These are phyloP conservation scores for Cynoglossus semilaevis DNA, from an alignment of 2,113 vertebrate genomes.

Conservation along the genomic window DNA sequence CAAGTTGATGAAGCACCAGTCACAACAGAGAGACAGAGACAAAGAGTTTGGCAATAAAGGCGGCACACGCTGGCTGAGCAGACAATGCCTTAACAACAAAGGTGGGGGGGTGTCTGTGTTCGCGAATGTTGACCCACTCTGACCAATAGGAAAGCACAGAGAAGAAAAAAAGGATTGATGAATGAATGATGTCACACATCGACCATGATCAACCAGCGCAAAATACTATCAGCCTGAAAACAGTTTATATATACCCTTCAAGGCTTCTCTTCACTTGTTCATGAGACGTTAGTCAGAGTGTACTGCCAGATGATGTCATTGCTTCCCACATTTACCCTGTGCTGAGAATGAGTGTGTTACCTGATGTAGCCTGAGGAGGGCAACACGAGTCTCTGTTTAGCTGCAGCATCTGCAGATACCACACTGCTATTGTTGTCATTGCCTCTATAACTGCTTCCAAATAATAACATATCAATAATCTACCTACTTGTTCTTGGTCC, in stretches of 20 bases:
- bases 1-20: conserved; percentile 60
- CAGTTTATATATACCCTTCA: too few relatives aligned
- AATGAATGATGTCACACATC: too few relatives aligned
- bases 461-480: neutral
- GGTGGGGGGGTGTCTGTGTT: conserved; percentile 4
- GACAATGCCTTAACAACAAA: conserved; percentile 24
- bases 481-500: too few relatives aligned
- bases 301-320: conserved; percentile 49
- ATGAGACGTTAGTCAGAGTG: too few relatives aligned
- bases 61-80: conserved; percentile 61
- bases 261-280: too few relatives aligned
- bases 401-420: conserved; percentile 29
- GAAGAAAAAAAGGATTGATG: too few relatives aligned
- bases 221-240: too few relatives aligned
- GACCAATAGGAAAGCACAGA: conserved; percentile 4
- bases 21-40: conserved; percentile 38
- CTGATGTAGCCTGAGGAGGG: conserved; percentile 58
- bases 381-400: conserved; percentile 41
- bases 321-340: conserved; percentile 51
- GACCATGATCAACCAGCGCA: too few relatives aligned
- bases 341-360: conserved; percentile 39
- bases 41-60: conserved; percentile 57
- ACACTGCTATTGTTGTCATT: conserved; percentile 10
- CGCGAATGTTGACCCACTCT: conserved; percentile 46
- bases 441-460: conserved; percentile 10